Evolutionary conservation across 2,888 invertebrate species (phyloP).

Genomic region (Seira musarum): DNA sequence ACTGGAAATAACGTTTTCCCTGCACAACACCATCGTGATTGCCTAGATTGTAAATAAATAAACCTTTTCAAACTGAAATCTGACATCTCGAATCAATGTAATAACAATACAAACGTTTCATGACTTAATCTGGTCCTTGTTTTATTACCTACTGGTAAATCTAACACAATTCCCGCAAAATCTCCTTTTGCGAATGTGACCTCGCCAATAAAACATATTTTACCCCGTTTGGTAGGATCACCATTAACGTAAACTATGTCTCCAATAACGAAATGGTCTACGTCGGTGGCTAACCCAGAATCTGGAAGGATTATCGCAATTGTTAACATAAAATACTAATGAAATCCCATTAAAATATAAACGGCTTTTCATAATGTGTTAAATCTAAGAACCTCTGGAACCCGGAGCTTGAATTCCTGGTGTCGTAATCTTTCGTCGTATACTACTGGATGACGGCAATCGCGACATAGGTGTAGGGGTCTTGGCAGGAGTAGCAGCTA

Average conservation of each 20-base stretch:
- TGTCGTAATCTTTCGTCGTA: slow-evolving; percentile 48
- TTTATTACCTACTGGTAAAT: slow-evolving; percentile 88
- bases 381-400: slow-evolving; percentile 38
- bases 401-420: slow-evolving; percentile 48
- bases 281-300: slow-evolving; percentile 41
- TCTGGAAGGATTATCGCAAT: slow-evolving; percentile 18
- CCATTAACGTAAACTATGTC: slow-evolving; percentile 96
- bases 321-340: neutral
- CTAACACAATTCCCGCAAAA: slow-evolving; percentile 98
- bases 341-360: neutral
- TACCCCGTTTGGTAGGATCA: slow-evolving; percentile 83
- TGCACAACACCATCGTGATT: slow-evolving; percentile 98
- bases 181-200: slow-evolving; percentile 98
- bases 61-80: neutral
- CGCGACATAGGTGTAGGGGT: slow-evolving; percentile 34
- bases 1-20: slow-evolving; percentile 94
- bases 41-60: slow-evolving; percentile 68
- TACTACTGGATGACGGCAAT: slow-evolving; percentile 54
- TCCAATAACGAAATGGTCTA: slow-evolving; percentile 95
- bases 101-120: no score
- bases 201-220: slow-evolving; percentile 94
- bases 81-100: no score
- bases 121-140: neutral
- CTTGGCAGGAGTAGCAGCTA: slow-evolving; percentile 25
- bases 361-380: neutral